Conservation (phyloP, 2,797 vertebrate genomes). For the Lutjanus argentimaculatus region DNA sequence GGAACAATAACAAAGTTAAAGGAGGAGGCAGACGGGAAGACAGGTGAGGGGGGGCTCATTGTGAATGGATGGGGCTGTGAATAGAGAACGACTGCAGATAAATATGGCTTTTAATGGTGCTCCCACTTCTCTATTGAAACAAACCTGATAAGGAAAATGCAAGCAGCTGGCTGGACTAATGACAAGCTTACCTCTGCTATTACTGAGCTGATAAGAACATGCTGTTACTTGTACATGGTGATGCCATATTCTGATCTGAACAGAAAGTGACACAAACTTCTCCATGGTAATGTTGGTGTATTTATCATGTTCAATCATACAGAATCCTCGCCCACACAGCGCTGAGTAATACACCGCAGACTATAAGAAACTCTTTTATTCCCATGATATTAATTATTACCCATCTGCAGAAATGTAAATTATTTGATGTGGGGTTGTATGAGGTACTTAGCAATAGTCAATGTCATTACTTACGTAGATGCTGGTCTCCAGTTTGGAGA, state of each 20-base stretch:
- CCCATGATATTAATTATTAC: neutral
- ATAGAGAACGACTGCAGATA: slow-evolving; percentile 51
- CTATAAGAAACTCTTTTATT: neutral
- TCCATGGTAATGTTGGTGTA: slow-evolving; percentile 19
- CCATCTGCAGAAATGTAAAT: neutral
- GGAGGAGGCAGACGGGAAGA: slow-evolving; percentile 65
- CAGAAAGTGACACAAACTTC: slow-evolving; percentile 26
- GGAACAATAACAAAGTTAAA: slow-evolving; percentile 76
- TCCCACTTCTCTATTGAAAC: slow-evolving; percentile 59
- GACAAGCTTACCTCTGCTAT: slow-evolving; percentile 28
- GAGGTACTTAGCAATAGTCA: no score
- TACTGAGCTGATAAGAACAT: slow-evolving; percentile 32
- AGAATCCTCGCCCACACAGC: slow-evolving; percentile 18
- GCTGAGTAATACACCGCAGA: slow-evolving; percentile 24
- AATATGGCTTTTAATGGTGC: slow-evolving; percentile 63
- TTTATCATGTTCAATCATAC: slow-evolving; percentile 25
- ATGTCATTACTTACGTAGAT: no score
- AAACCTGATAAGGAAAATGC: slow-evolving; percentile 49
- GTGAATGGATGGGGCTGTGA: slow-evolving; percentile 63
- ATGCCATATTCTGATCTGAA: slow-evolving; percentile 36
- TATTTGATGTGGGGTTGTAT: no score
- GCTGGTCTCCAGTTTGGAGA: no score
- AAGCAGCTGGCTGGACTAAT: slow-evolving; percentile 48
- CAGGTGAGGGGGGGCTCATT: slow-evolving; percentile 53
- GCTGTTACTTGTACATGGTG: slow-evolving; percentile 11